Base-by-base conservation (phyloP, 2,113 vertebrate genomes). In the Gopherus evgoodei region DNA sequence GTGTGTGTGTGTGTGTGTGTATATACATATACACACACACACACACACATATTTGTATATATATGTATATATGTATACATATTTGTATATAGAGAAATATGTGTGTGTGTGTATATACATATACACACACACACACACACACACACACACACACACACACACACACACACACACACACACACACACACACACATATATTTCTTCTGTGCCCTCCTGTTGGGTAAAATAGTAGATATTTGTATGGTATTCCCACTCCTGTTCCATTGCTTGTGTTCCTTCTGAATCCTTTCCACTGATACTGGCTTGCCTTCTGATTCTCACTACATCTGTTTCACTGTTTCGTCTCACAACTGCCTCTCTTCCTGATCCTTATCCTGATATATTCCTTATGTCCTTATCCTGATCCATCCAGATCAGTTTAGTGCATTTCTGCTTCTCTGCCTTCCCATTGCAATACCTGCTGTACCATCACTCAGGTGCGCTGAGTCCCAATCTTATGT, bases 401-500 rank as follows among this genome's bases (percentile, higher is more conserved):
- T 42, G 42, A 42, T 42, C 72, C 90, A 79, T 94, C 44, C 47
- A 80, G n/a, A 84, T 19, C 56, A 3, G 8, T 93, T 29, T 6
- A 9, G 27, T 42, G 16, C 0, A 5, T 86, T 91, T 93, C 88
- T 83, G 31, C 7, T 91, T 93, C 81, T 53, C 59, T 95, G 3
- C 16, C 6, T 86, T 89, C 11, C 12, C 78, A 3, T 75, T 81
- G 24, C 42, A 87, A 10, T 89, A 81, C 78, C 93, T 91, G 42
- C n/a, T 94, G 27, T 86, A 54, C 59, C 90, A 62, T 81, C 13
- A 3, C 25, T 90, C 31, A 85, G 29, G 90, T 90, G 78, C 4
- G 1, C 31, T 54, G 2, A 57, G 21, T 27, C 86, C 6, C 22
- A 75, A 50, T 11, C 13, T 91, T 35, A 91, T 90, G 8, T 57